Percentiles rank a stretch among this genome's conserved stretches.
These are phyloP conservation scores for Montipora efflorescens DNA, from an alignment of 64 coral and sea anemone genomes.

Conservation along the genomic window DNA sequence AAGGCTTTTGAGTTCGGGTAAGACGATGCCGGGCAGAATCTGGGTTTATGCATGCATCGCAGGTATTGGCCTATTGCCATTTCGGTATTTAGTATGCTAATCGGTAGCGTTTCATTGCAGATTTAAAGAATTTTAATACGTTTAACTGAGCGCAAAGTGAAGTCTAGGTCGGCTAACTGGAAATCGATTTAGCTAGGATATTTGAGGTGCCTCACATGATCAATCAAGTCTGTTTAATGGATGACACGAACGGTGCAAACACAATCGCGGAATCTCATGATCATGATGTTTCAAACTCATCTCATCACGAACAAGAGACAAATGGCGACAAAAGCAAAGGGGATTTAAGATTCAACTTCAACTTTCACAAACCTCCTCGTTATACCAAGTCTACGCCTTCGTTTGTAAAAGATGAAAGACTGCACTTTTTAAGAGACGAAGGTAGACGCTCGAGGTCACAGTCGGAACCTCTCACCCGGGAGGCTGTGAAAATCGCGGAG, in stretches of 20 bases:
- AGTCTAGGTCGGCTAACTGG: neutral
- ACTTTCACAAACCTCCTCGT: neutral
- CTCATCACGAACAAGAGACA: neutral
- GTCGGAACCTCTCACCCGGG: slow-evolving; percentile 28
- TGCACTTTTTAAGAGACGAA: neutral
- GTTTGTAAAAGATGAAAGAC: slow-evolving; percentile 1
- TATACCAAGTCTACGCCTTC: neutral
- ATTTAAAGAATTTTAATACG: neutral
- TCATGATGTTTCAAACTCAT: neutral
- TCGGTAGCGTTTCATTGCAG: neutral
- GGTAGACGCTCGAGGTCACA: slow-evolving; percentile 28
- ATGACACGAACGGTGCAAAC: neutral
- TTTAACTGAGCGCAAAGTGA: neutral
- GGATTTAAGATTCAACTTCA: neutral
- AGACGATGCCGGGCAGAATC: neutral
- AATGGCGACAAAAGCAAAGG: neutral
- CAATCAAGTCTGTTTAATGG: neutral
- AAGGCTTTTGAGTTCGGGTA: neutral
- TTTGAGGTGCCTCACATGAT: neutral
- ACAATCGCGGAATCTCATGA: neutral
- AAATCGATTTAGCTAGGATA: neutral
- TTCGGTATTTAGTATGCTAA: neutral
- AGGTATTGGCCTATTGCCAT: neutral
- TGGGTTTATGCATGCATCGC: neutral
- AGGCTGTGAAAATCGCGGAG: slow-evolving; percentile 9